These are phyloP conservation scores for Galendromus occidentalis DNA, from an alignment of 1,140 invertebrate genomes.

Conservation along the genomic window DNA sequence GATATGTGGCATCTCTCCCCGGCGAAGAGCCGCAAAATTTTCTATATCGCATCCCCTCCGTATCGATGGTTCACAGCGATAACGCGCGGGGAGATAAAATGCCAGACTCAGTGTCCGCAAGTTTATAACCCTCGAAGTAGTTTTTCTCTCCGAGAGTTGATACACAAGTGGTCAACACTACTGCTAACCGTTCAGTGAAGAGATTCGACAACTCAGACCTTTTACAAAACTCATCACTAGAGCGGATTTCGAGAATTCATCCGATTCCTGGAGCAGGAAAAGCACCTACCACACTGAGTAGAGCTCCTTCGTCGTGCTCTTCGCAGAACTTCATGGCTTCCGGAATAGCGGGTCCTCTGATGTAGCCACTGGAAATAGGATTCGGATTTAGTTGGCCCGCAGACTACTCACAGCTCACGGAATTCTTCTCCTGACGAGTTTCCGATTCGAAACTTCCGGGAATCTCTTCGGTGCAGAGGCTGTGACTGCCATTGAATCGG, in stretches of 20 bases:
- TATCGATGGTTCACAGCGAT: too few relatives aligned
- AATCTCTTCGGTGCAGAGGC: too few relatives aligned
- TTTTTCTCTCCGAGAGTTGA: background rate
- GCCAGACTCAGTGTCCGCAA: background rate
- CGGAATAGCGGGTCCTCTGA: background rate
- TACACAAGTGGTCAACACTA: background rate
- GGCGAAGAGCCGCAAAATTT: too few relatives aligned
- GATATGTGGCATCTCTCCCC: too few relatives aligned
- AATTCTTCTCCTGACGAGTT: too few relatives aligned
- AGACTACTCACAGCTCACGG: too few relatives aligned
- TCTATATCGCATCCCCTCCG: too few relatives aligned
- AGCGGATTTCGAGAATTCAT: background rate
- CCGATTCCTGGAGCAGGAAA: background rate
- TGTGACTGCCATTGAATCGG: too few relatives aligned
- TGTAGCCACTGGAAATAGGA: background rate
- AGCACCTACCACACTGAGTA: background rate
- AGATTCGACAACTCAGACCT: background rate
- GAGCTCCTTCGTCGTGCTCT: background rate
- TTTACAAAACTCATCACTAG: constrained; percentile 6
- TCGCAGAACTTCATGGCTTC: constrained; percentile 10
- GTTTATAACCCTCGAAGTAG: background rate
- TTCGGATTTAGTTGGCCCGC: too few relatives aligned
- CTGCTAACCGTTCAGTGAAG: background rate
- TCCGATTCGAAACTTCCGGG: too few relatives aligned
- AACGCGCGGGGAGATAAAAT: too few relatives aligned